Evolutionary conservation across 2,888 invertebrate species (phyloP).

Genomic region (Kuschelorhynchus macadamiae): DNA sequence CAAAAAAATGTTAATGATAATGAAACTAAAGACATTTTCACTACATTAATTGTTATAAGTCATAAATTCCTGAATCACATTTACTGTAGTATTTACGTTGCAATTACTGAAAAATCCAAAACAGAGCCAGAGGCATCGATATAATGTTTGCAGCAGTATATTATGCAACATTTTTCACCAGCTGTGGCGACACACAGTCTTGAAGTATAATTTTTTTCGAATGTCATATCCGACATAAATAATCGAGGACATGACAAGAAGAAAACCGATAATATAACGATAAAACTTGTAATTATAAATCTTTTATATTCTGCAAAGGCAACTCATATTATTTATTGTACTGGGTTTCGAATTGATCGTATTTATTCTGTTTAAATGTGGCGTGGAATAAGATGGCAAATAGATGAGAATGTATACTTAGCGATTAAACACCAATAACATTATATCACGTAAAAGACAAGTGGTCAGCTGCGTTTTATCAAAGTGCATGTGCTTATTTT

Average conservation of each 20-base stretch:
- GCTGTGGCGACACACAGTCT: conserved; percentile 6
- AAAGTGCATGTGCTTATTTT: too few species aligned
- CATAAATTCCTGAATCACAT: too few species aligned
- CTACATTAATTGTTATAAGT: too few species aligned
- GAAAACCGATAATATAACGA: conserved; percentile 17
- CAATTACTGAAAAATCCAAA: too few species aligned
- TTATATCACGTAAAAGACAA: conserved; percentile 13
- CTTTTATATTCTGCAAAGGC: conserved; percentile 3
- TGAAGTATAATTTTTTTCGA: neutral
- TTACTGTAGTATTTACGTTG: too few species aligned
- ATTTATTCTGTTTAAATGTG: conserved; percentile 4
- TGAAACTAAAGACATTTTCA: too few species aligned
- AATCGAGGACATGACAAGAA: neutral
- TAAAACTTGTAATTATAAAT: conserved; percentile 23
- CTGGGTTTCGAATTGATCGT: conserved; percentile 1
- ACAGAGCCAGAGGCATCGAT: too few species aligned
- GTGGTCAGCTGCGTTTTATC: neutral
- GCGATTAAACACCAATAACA: conserved; percentile 21
- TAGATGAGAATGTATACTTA: conserved; percentile 9
- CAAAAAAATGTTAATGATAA: too few species aligned
- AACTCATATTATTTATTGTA: conserved; percentile 12
- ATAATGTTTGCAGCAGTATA: too few species aligned
- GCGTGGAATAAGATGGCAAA: neutral
- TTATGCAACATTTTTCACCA: neutral
- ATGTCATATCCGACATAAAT: neutral